Conservation (phyloP, 2,113 vertebrate species). For the Catharus fuscescens region DNA sequence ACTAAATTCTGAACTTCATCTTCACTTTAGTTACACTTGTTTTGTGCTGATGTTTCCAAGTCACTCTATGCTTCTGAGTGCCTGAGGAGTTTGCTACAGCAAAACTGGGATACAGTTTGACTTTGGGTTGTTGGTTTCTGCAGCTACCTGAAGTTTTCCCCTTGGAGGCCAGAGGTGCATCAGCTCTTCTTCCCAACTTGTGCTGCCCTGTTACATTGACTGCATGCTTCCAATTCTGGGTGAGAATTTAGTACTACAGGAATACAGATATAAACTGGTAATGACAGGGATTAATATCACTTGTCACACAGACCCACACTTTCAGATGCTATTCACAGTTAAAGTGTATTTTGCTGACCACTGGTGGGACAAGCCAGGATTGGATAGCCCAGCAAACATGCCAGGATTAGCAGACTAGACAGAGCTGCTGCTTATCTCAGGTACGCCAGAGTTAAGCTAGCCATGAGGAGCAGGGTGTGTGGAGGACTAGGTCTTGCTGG, state of each 20-base stretch:
- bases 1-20: background rate
- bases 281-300: background rate
- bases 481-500: background rate
- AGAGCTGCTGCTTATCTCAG: background rate
- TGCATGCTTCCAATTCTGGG: background rate
- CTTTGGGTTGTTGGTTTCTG: background rate
- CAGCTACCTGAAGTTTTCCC: background rate
- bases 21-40: background rate
- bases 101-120: no score
- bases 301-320: background rate
- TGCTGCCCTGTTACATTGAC: background rate
- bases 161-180: background rate
- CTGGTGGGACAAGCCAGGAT: background rate
- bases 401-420: background rate
- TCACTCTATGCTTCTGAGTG: background rate
- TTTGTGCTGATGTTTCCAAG: background rate
- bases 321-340: background rate
- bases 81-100: background rate
- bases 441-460: background rate
- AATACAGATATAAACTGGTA: background rate
- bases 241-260: background rate
- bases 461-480: background rate
- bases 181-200: background rate
- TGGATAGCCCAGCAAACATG: background rate
- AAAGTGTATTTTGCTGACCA: background rate